Evolutionary conservation across 2,888 invertebrate genomes (phyloP).

Genomic region (Agrochola circellaris): DNA sequence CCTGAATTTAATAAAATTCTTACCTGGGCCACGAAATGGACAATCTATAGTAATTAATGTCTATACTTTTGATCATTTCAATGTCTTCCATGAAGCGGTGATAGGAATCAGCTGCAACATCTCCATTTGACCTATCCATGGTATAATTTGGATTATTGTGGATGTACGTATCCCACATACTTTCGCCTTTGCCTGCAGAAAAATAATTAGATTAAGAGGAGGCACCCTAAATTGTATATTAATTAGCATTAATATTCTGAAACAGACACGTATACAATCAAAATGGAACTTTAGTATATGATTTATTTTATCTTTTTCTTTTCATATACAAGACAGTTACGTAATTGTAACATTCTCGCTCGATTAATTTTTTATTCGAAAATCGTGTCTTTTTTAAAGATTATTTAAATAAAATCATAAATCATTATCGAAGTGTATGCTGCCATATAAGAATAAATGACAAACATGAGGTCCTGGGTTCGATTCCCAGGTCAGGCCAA

Average conservation of each 20-base stretch:
- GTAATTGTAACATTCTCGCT: too few species aligned
- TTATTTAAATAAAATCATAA: too few species aligned
- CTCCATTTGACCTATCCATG: constrained; percentile 90
- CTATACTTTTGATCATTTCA: constrained; percentile 90
- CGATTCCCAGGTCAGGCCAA: too few species aligned
- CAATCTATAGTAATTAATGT: constrained; percentile 92
- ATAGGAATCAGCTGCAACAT: constrained; percentile 93
- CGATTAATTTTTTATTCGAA: too few species aligned
- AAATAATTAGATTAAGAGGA: not conserved
- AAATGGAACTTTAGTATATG: too few species aligned
- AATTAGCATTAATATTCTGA: too few species aligned
- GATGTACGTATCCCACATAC: constrained; percentile 91
- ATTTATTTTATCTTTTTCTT: too few species aligned
- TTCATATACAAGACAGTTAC: too few species aligned
- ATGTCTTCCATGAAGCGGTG: constrained; percentile 92
- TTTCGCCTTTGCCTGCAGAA: constrained; percentile 91
- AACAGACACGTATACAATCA: too few species aligned
- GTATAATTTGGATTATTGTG: constrained; percentile 90
- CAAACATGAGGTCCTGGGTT: not conserved
- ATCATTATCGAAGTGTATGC: not conserved
- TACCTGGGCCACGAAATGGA: constrained; percentile 94
- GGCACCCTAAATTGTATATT: too few species aligned
- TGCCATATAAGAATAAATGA: not conserved
- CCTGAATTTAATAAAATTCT: constrained; percentile 30
- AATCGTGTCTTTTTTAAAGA: too few species aligned